Percentiles rank a stretch among this genome's conserved stretches.
Evolutionary conservation across 2,888 invertebrate species (phyloP).

Genomic region (Ischnus inquisitorius): DNA sequence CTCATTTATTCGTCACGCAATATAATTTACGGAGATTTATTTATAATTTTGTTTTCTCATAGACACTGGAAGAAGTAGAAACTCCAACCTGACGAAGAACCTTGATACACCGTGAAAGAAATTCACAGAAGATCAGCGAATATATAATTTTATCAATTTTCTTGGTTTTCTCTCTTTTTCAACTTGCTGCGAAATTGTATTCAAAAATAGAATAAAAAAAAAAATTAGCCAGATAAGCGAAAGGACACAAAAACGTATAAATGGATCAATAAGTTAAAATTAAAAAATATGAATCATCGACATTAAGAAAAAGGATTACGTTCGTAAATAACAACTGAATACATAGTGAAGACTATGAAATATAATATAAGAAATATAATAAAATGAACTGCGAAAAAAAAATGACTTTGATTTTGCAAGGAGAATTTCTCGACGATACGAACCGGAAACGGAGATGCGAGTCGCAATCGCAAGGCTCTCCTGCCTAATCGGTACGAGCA

Average conservation of each 20-base stretch:
- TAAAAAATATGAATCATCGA: neutral
- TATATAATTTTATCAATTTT: slow-evolving; percentile 3
- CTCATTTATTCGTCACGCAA: neutral
- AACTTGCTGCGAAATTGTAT: neutral
- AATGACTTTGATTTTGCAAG: neutral
- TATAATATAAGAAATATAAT: too few species aligned
- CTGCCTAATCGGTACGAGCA: neutral
- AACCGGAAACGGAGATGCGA: neutral
- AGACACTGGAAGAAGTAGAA: neutral
- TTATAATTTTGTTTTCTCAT: neutral
- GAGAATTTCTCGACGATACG: neutral
- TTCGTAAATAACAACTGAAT: too few species aligned
- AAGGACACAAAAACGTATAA: too few species aligned
- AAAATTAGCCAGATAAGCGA: neutral
- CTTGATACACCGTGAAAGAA: neutral
- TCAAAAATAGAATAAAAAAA: neutral
- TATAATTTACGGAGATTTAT: slow-evolving; percentile 52
- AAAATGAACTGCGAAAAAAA: neutral
- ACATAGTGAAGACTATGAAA: too few species aligned
- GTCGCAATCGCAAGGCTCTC: neutral
- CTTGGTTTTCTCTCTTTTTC: neutral
- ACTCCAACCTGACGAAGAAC: neutral
- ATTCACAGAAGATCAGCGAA: neutral
- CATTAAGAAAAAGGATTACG: too few species aligned
- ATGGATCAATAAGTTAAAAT: too few species aligned